Base-by-base conservation (phyloP, 2,113 vertebrate genomes). In the Amphilophus citrinellus region DNA sequence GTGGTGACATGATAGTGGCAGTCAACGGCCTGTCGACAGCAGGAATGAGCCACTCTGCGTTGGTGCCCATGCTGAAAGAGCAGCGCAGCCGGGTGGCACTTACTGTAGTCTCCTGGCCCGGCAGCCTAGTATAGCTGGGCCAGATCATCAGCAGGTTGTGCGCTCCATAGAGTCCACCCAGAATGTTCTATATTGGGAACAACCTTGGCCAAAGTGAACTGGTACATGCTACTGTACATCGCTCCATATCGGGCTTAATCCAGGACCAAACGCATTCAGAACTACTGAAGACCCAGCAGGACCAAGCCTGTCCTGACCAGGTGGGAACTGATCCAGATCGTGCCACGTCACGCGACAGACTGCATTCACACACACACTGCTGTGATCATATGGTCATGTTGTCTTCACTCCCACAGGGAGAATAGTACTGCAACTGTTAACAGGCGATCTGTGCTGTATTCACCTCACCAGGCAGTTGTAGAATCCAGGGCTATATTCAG, bases 41-140 rank as follows among this genome's bases (percentile, higher is more conserved):
- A 73, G 98, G 98, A 84, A 99, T 99, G 98, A 99, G 98, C 95
- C 98, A 99, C 93, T 99, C 98, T 0, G 98, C 98, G 0, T 93
- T 99, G 2, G 98, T 99, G 56, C 98, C 98, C 82, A 99, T 99
- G 98, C 88, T 99, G 94, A 99, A 99, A 95, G 98, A 99, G 91
- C 98, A 99, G 91, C 96, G 98, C 77, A 98, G 96, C 95, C 97
- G 98, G 92, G 98, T 99, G 85, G 98, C 97, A 6, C 96, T 99
- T 32, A 99, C 98, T 0, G 98, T 99, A 71, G 96, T 99, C 88
- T 99, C 98, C 90, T 99, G 98, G 98, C 98, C 98, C 14, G 98
- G 98, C 91, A 99, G 98, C 93, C 96, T 99, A 75, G 92, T 95
- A 32, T 96, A 96, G 79, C 84, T 27, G 18, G 71, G 76, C 58